phyloP scores from a whole-genome alignment of 2,113 vertebrate genomes.

The Leucoraja erinaceus region DNA sequence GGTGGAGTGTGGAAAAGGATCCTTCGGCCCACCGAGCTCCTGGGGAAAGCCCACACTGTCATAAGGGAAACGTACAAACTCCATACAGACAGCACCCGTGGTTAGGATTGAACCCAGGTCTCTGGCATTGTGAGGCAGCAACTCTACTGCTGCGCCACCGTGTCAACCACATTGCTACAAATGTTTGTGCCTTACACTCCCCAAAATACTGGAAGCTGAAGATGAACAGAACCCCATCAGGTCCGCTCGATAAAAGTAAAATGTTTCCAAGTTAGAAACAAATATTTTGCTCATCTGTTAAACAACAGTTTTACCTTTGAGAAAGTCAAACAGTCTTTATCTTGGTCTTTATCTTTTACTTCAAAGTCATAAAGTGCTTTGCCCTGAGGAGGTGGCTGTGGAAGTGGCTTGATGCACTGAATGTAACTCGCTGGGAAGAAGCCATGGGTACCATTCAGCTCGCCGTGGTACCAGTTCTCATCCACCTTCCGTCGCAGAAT shows the following conservation, averaged over 20 bases:
- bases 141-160: too few species aligned
- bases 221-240: constrained; percentile 42
- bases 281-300: constrained; percentile 46
- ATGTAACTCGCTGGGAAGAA: constrained; percentile 94
- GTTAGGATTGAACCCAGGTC: too few species aligned
- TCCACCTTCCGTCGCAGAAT: constrained; percentile 86
- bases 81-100: too few species aligned
- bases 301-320: constrained; percentile 74
- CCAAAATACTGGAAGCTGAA: constrained; percentile 40
- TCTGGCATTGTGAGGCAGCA: too few species aligned
- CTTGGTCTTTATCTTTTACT: constrained; percentile 94
- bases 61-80: too few species aligned
- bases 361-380: constrained; percentile 97
- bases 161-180: background rate
- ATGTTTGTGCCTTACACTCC: background rate
- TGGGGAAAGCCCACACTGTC: too few species aligned
- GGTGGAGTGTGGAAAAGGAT: too few species aligned
- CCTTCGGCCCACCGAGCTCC: too few species aligned
- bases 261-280: constrained; percentile 43
- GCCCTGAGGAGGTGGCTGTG: constrained; percentile 83
- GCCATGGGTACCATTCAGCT: constrained; percentile 83
- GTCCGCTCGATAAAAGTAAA: constrained; percentile 47
- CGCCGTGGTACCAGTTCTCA: constrained; percentile 93
- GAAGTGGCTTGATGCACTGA: constrained; percentile 80
- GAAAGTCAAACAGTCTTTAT: constrained; percentile 95